Percentiles rank a stretch among this genome's conserved stretches.
Evolutionary conservation across 1,140 invertebrate genomes (phyloP).

Genomic region (Pseudachorutes palmiensis): DNA sequence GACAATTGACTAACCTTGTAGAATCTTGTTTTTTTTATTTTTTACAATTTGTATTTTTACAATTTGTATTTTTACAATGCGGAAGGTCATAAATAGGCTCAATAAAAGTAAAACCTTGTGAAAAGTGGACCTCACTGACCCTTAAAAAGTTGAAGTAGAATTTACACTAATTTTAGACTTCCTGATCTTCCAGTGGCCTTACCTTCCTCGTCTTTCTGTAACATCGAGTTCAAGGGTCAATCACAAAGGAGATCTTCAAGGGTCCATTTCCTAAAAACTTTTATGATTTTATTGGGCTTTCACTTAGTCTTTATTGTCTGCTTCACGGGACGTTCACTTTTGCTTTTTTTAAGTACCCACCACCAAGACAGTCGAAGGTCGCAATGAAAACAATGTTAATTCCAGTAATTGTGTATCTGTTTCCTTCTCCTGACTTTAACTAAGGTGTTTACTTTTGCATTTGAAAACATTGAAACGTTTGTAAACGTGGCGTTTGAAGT

Average conservation of each 20-base stretch:
- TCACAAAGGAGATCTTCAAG: not conserved
- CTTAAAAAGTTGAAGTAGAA: not conserved
- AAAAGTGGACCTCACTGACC: not conserved
- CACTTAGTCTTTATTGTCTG: not conserved
- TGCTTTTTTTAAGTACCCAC: too few species aligned
- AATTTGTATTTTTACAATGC: not conserved
- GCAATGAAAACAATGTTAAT: too few species aligned
- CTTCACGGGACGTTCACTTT: not conserved
- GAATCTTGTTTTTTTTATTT: not conserved
- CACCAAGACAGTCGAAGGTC: too few species aligned
- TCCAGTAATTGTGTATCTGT: too few species aligned
- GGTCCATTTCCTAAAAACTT: not conserved
- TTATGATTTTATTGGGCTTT: conserved; percentile 17
- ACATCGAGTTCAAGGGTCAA: not conserved
- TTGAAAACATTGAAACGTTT: too few species aligned
- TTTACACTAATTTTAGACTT: not conserved
- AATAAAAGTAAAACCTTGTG: not conserved
- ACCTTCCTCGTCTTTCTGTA: not conserved
- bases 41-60: not conserved
- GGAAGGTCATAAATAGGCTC: conserved; percentile 7
- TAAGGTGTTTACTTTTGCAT: too few species aligned
- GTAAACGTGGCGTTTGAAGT: too few species aligned
- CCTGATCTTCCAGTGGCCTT: not conserved
- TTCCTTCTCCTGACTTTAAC: too few species aligned
- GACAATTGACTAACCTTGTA: not conserved